Conservation (phyloP, 2,797 vertebrate species). For the Gallinago stenura region DNA sequence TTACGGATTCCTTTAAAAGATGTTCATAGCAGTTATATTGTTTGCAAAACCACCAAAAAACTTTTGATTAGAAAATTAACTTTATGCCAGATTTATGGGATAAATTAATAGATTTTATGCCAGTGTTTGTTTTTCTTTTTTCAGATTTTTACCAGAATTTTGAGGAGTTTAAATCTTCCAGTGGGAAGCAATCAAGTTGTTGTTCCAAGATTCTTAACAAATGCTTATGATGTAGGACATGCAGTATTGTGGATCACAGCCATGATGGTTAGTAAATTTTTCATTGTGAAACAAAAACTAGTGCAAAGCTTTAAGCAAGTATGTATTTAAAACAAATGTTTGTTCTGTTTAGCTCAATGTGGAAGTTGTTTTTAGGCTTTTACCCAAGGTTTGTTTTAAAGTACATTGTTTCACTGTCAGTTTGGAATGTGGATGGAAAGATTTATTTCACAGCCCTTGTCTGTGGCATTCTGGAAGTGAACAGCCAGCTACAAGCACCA, state of each 20-base stretch:
- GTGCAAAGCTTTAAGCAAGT: background rate
- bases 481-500: background rate
- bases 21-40: background rate
- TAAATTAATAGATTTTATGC: background rate
- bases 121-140: background rate
- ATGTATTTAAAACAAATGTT: background rate
- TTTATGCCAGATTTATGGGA: background rate
- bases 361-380: background rate
- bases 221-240: conserved; percentile 94
- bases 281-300: background rate
- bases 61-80: background rate
- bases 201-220: conserved; percentile 91
- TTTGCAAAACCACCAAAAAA: background rate
- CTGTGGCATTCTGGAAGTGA: background rate
- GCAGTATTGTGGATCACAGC: conserved; percentile 96
- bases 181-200: conserved; percentile 96
- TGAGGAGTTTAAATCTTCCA: conserved; percentile 96
- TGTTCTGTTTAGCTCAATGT: background rate
- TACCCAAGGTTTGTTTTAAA: background rate
- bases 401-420: background rate
- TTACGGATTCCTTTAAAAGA: background rate
- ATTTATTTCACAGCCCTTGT: background rate
- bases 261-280: conserved; percentile 88
- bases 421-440: background rate
- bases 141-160: conserved; percentile 95